Percentiles rank a stretch among this genome's conserved stretches.
Conservation (phyloP, 2,797 vertebrate genomes). For the Phrynocephalus forsythii region DNA sequence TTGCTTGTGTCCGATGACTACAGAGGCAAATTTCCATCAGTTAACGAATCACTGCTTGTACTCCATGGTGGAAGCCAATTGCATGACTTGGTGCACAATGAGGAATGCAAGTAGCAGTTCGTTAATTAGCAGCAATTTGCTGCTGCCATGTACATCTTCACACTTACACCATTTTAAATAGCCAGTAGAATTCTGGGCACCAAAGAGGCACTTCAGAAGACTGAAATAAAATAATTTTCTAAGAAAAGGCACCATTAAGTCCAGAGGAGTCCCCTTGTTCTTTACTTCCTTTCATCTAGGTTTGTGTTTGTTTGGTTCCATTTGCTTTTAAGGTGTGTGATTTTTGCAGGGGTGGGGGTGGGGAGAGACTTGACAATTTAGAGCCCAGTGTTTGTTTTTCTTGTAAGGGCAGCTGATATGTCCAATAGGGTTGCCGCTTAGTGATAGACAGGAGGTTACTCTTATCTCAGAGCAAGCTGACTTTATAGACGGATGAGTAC, state of each 20-base stretch:
- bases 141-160: too few species aligned
- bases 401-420: background rate
- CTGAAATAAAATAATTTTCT: background rate
- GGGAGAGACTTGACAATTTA: background rate
- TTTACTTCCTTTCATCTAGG: background rate
- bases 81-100: too few species aligned
- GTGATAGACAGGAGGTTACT: background rate
- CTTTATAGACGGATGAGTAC: background rate
- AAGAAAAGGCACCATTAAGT: background rate
- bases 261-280: background rate
- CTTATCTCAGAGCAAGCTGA: background rate
- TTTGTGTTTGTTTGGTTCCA: background rate
- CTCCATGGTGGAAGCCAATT: too few species aligned
- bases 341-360: background rate
- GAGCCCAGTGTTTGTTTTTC: constrained; percentile 5
- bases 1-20: too few species aligned
- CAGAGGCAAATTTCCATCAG: too few species aligned
- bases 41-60: too few species aligned
- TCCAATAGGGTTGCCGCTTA: background rate
- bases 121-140: too few species aligned
- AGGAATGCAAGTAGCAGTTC: too few species aligned
- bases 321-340: background rate
- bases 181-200: background rate
- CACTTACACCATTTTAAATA: too few species aligned
- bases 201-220: constrained; percentile 1